Percentiles rank a stretch among this genome's conserved stretches.
Evolutionary conservation across 2,797 vertebrate genomes (phyloP).

Genomic region (Peromyscus nudipes): DNA sequence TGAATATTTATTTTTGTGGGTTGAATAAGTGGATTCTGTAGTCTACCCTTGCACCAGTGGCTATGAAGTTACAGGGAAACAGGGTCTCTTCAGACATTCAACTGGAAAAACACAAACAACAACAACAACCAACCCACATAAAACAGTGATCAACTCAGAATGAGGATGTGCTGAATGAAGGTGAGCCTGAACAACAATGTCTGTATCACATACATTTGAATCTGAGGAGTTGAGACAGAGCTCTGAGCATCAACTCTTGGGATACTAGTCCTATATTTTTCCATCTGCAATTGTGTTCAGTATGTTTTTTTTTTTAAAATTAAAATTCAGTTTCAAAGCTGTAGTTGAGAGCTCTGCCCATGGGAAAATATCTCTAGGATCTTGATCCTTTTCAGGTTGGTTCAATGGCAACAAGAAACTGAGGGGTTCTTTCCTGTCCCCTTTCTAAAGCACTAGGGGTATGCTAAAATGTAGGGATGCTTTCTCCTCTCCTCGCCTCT

Average conservation of each 20-base stretch:
- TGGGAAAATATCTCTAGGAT: not conserved
- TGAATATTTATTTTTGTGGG: not conserved
- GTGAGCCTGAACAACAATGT: not conserved
- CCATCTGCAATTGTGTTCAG: not conserved
- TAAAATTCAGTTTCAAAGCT: not conserved
- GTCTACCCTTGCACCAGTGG: not conserved
- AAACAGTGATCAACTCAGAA: not conserved
- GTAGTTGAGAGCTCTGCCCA: no score
- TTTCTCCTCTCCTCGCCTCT: not conserved
- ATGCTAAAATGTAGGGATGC: not conserved
- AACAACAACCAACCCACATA: not conserved
- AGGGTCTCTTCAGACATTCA: not conserved
- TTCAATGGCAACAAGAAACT: rapidly evolving
- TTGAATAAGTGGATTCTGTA: not conserved
- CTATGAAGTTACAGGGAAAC: not conserved
- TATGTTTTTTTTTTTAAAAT: not conserved
- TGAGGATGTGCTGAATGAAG: not conserved
- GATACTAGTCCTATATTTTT: not conserved
- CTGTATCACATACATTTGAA: not conserved
- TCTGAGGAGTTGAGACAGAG: no score
- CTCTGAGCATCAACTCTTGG: not conserved
- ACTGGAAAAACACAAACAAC: not conserved
- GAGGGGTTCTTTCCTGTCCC: not conserved
- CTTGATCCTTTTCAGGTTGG: not conserved
- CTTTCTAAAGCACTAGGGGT: not conserved